Evolutionary conservation across 30 jellyfish, hydroid and myxozoan genomes (phyloP).

Genomic region (Nemopilema nomurai): DNA sequence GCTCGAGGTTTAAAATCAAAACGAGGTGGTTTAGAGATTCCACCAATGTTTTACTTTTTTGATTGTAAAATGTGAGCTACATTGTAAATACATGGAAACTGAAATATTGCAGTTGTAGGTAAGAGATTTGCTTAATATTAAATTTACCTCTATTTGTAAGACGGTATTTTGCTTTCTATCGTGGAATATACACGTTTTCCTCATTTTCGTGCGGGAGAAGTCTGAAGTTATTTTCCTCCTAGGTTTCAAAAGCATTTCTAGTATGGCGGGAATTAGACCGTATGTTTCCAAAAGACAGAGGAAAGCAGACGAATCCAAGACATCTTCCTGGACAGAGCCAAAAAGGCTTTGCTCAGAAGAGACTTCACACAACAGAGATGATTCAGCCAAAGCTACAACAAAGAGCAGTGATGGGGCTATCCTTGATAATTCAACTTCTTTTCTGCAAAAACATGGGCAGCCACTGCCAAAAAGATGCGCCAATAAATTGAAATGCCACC

Average conservation of each 20-base stretch:
- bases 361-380: not conserved
- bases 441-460: not conserved
- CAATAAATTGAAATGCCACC: slow-evolving; percentile 2
- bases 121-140: no score
- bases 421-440: not conserved
- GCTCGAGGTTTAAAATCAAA: no score
- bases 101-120: no score
- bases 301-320: not conserved
- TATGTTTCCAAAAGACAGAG: slow-evolving; percentile 24
- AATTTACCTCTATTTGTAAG: no score
- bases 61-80: no score
- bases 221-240: not conserved
- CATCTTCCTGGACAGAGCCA: not conserved
- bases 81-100: no score
- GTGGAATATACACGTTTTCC: no score
- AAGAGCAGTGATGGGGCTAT: not conserved
- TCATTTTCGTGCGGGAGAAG: no score
- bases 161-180: no score
- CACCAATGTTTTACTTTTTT: no score
- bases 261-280: slow-evolving; percentile 20
- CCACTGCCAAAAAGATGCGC: slow-evolving; percentile 12
- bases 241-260: no score
- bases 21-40: no score
- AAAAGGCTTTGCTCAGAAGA: not conserved
- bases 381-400: not conserved